Evolutionary conservation across 2,888 invertebrate genomes (phyloP), one percentile per base, ranked within the genome.

Genomic region (Amaurobius ferox): DNA sequence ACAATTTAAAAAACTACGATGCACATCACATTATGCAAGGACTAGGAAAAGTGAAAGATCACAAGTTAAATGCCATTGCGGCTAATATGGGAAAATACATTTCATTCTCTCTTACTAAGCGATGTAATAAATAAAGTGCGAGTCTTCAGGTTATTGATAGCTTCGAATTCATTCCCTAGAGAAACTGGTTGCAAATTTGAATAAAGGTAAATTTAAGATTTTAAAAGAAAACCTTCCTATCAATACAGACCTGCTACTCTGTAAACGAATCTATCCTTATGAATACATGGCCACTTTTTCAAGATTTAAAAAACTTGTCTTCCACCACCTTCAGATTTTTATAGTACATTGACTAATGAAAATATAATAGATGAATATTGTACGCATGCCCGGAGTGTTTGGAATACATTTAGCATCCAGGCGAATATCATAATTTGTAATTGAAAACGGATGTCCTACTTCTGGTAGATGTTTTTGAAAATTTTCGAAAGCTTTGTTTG

Each of bases 361-460:
- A 1, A 71, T 30, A 13, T 28, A n/a, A n/a, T 55, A 0, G 48
- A 48, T 13, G 44, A 48, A 28, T 48, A 71, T 11, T 71, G 48
- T 28, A 7, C 23, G 6, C 71, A 71, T 28, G 71, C 71, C 13
- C 13, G 30, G n/a, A 13, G 1, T 16, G 71, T 71, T 2, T 71
- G 44, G 44, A 6, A 48, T 1, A 30, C 71, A 0, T 71, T 71
- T 19, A 71, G 48, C 11, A 71, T 71, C 0, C n/a, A n/a, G n/a
- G 19, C 28, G 28, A 71, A n/a, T 71, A 71, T 48, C 48, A 44
- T 11, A 30, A 71, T n/a, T 28, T 71, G 0, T 71, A 71, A 29
- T 48, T 71, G 1, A 71, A 70, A 2, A 39, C 11, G 0, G 39
- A 71, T 48, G 55, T 71, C 5, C 16, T 71, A 0, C 29, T 48